Base-by-base conservation (phyloP, 2,113 vertebrate species). In the Brachypodius melanocephalos region DNA sequence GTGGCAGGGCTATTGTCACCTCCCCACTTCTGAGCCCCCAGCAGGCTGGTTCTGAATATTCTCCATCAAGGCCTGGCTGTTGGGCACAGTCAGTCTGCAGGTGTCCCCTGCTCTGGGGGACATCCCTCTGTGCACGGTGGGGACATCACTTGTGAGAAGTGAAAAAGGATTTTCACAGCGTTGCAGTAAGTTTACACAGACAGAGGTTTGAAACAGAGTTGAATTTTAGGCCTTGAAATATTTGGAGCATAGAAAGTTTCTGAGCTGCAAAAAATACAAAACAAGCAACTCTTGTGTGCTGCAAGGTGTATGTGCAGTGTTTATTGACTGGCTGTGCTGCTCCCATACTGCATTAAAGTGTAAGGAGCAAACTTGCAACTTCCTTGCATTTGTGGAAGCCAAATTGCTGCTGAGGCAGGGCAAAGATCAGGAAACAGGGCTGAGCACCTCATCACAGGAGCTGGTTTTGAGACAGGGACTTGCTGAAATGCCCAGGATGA, bases 51-150 rank as follows among this genome's bases (percentile, higher is more conserved):
- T 45, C 28, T 54, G 52, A 0, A 0, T 32, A 43, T 52, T 22
- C 49, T 38, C 59, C 38, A 24, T 2, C 45, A 32, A 11, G 4
- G 48, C 22, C 42, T 67, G 80, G 32, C 32, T 75, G 34, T 8
- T 1, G 3, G 24, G 34, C 40, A 38, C 45, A 79, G 42, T 12
- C 46, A 49, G 24, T 16, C 43, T 73, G 43, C 59, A 54, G 43
- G 25, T 32, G n/a, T 48, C 18, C 18, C 34, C 45, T 81, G 54
- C 52, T 83, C 14, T n/a, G 36, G 19, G 43, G 54, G 59, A 20
- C 38, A 25, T 28, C 48, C 63, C 48, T 5, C 8, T 4, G 46
- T 14, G 22, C 38, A 0, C 0, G 1, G 17, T 63, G 48, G 43
- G 63, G 22, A 58, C 48, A 22, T 6, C 0, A 0, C 51, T 78